Percentiles rank a stretch among this genome's conserved stretches.
Conservation (phyloP, 2,113 vertebrate species). For the Dromiciops gliroides region DNA sequence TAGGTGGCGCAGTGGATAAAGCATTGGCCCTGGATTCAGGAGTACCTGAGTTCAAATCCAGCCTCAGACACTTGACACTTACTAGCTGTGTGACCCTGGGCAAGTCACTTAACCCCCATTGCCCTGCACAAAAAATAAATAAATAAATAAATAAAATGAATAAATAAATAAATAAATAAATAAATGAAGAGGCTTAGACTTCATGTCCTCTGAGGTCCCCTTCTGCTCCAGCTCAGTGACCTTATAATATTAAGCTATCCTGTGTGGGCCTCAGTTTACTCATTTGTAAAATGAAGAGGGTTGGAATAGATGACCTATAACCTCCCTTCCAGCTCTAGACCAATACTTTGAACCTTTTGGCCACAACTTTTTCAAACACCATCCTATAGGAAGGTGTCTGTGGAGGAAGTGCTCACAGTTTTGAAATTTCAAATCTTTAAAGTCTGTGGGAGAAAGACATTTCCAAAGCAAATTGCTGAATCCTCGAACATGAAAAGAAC, state of each 20-base stretch:
- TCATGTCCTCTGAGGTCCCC: background rate
- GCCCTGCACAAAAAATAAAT: too few relatives aligned
- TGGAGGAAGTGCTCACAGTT: background rate
- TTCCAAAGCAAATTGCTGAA: constrained; percentile 19
- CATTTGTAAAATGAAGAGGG: background rate
- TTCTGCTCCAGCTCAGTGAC: background rate
- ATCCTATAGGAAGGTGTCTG: background rate
- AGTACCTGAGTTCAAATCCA: too few relatives aligned
- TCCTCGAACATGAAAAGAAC: constrained; percentile 44
- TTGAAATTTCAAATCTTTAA: background rate
- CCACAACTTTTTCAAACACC: background rate
- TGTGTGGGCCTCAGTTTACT: background rate
- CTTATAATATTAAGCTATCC: background rate
- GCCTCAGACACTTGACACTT: too few relatives aligned
- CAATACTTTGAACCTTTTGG: background rate
- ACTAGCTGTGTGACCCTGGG: too few relatives aligned
- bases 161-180: too few relatives aligned
- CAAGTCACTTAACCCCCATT: too few relatives aligned
- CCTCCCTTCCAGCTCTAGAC: background rate
- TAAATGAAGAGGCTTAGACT: background rate
- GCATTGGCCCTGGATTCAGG: too few relatives aligned
- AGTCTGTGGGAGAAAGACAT: background rate
- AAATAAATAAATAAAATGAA: too few relatives aligned
- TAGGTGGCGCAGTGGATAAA: too few relatives aligned
- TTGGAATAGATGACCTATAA: background rate